phyloP scores from a whole-genome alignment of 2,888 invertebrate genomes.

The Eurytoma californica region DNA sequence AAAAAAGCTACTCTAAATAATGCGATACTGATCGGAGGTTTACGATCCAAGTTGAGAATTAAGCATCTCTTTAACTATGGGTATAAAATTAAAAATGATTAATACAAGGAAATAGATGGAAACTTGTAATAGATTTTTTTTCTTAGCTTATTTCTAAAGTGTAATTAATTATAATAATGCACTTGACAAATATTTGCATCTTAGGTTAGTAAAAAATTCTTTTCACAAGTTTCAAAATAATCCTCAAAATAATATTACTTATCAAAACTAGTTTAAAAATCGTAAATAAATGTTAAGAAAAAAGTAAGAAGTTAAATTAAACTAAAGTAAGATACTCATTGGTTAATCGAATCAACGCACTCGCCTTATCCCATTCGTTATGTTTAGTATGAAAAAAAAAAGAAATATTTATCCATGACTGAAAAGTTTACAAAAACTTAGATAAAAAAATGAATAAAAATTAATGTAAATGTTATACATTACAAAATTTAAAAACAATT shows the following conservation, averaged over 20 bases:
- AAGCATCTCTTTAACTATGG: background rate
- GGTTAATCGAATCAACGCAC: constrained; percentile 19
- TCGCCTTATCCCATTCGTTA: constrained; percentile 13
- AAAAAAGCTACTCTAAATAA: constrained; percentile 1
- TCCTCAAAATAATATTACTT: constrained; percentile 22
- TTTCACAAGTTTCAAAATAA: background rate
- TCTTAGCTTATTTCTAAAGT: background rate
- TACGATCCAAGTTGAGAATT: background rate
- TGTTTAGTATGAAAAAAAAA: background rate
- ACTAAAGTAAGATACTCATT: constrained; percentile 31
- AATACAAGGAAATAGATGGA: constrained; percentile 3
- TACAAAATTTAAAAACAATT: constrained; percentile 58
- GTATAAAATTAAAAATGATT: background rate
- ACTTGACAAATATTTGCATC: constrained; percentile 20
- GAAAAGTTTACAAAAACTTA: constrained; percentile 45
- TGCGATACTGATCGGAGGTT: constrained; percentile 6
- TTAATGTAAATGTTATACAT: constrained; percentile 48
- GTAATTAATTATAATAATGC: constrained; percentile 13
- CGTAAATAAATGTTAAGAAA: constrained; percentile 20
- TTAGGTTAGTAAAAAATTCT: constrained; percentile 15
- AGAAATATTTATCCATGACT: background rate
- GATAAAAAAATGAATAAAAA: constrained; percentile 29
- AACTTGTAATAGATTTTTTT: constrained; percentile 30
- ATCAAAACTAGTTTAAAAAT: constrained; percentile 14
- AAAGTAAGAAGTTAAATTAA: constrained; percentile 10